Percentiles rank a stretch among this genome's conserved stretches.
Evolutionary conservation across 2,113 vertebrate species (phyloP).

Genomic region (Clinocottus analis): DNA sequence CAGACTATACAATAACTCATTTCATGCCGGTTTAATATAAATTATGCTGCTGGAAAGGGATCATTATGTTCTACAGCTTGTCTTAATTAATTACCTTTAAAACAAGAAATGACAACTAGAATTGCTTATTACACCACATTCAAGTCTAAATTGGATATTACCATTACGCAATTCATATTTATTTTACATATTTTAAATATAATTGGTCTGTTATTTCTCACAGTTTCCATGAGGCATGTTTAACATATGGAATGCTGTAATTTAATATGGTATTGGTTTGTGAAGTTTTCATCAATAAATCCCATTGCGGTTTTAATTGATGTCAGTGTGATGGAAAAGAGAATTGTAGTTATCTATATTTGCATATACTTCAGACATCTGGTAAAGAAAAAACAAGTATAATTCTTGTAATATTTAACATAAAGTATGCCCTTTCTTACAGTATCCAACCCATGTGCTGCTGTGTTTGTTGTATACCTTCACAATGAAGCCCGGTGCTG

Average conservation of each 20-base stretch:
- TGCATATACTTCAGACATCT: neutral
- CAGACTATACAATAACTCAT: slow-evolving; percentile 8
- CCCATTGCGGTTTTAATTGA: neutral
- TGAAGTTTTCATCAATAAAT: slow-evolving; percentile 1
- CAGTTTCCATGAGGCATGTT: slow-evolving; percentile 2
- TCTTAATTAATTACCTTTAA: slow-evolving; percentile 21
- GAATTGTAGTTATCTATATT: neutral
- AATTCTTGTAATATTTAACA: neutral
- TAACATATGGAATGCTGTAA: slow-evolving; percentile 13
- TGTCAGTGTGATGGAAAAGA: neutral
- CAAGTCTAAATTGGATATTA: slow-evolving; percentile 1
- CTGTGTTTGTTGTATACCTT: slow-evolving; percentile 11
- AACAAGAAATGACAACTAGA: neutral
- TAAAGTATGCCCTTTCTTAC: neutral
- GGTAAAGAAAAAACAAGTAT: neutral
- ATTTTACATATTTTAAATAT: slow-evolving; percentile 23
- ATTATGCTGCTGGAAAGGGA: neutral
- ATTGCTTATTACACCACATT: neutral
- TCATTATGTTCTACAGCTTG: slow-evolving; percentile 11
- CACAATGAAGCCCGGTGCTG: slow-evolving; percentile 14
- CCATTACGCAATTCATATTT: slow-evolving; percentile 5
- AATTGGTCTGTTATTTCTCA: slow-evolving; percentile 10
- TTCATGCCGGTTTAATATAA: slow-evolving; percentile 20
- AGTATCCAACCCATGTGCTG: neutral
- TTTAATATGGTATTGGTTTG: neutral